A percentile compares a stretch with the other conserved stretches of the same genome.
Evolutionary conservation across 2,113 vertebrate species (phyloP).

Genomic region (Dendrocopos noguchii): DNA sequence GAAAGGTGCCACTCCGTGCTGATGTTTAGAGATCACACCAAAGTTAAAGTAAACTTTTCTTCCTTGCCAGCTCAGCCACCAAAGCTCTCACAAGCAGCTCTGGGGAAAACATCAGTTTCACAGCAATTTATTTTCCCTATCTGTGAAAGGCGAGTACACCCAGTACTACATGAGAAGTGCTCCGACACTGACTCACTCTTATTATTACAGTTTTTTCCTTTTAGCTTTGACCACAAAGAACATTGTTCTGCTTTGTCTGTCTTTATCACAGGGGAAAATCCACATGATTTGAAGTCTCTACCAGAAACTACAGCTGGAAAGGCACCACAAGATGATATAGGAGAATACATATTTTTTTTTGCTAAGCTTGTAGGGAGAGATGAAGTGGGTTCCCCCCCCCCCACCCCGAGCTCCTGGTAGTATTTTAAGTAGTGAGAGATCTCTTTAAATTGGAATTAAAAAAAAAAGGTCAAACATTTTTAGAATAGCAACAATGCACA

Average conservation of each 20-base stretch:
- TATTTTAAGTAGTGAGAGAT: neutral
- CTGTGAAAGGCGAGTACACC: neutral
- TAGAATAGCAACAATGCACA: neutral
- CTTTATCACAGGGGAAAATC: constrained; percentile 31
- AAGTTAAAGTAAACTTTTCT: neutral
- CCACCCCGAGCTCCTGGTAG: neutral
- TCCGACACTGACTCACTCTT: neutral
- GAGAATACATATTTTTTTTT: neutral
- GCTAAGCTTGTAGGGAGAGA: neutral
- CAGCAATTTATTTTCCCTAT: neutral
- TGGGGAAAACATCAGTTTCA: neutral
- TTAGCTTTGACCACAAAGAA: constrained; percentile 9
- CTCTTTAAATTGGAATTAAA: neutral
- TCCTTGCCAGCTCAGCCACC: neutral
- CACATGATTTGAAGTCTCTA: neutral
- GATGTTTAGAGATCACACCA: neutral
- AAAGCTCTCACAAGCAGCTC: neutral
- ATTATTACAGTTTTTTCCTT: neutral
- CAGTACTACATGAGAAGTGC: neutral
- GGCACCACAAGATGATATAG: neutral
- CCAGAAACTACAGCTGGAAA: constrained; percentile 2
- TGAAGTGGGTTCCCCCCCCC: neutral
- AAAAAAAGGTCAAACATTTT: neutral
- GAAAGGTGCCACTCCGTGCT: neutral
- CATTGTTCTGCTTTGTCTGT: constrained; percentile 13